phyloP scores from a whole-genome alignment of 2,113 vertebrate species.

The Scopus umbretta region DNA sequence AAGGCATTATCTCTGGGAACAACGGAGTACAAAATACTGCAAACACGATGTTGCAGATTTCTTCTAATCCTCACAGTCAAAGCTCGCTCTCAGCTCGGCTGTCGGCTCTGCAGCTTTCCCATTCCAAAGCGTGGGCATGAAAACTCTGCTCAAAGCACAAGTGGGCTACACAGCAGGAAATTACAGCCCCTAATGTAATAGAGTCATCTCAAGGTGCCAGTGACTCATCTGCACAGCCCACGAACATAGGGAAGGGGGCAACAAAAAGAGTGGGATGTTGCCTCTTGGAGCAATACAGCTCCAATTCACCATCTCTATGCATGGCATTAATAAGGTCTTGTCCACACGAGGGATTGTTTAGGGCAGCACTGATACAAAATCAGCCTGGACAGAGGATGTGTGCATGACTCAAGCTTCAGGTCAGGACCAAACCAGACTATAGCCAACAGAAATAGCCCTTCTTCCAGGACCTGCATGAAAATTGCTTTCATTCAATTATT shows the following conservation, averaged over 20 bases:
- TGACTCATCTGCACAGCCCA: not conserved
- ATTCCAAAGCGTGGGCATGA: not conserved
- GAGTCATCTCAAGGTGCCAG: not conserved
- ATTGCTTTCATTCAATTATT: not conserved
- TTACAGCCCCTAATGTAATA: not conserved
- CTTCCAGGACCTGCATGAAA: not conserved
- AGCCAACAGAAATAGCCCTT: not conserved
- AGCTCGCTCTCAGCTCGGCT: not conserved
- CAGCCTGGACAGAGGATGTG: not conserved
- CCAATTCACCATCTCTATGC: not conserved
- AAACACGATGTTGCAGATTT: not conserved
- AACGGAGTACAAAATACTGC: not conserved
- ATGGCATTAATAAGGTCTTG: rapidly evolving
- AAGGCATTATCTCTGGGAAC: not conserved
- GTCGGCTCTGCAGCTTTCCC: rapidly evolving
- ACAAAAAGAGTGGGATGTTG: not conserved
- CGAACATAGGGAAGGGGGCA: not conserved
- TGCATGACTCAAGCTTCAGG: not conserved
- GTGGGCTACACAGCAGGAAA: not conserved
- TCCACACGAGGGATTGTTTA: not conserved
- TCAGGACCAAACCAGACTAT: not conserved
- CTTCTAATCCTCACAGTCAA: not conserved
- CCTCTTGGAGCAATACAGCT: not conserved
- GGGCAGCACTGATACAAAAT: not conserved
- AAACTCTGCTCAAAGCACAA: not conserved